Conservation (phyloP, 2,797 vertebrate genomes). For the Typhlichthys eigenmanni region DNA sequence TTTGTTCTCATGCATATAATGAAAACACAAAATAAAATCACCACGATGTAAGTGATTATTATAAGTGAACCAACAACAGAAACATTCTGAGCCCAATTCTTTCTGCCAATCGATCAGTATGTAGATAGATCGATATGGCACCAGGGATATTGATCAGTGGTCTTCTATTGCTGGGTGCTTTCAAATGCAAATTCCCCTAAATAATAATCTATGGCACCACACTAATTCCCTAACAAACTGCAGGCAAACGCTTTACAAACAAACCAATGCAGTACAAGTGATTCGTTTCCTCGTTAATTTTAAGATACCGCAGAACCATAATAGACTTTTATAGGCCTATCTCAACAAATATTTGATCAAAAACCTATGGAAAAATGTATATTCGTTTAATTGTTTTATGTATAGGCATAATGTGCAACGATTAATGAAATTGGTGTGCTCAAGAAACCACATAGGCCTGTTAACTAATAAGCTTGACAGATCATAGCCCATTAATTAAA, state of each 20-base stretch:
- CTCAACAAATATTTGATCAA: too few relatives aligned
- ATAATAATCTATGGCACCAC: conserved; percentile 75
- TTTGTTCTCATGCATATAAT: conserved; percentile 16
- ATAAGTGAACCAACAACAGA: conserved; percentile 47
- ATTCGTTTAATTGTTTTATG: too few relatives aligned
- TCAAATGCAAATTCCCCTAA: conserved; percentile 78
- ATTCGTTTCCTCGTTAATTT: conserved; percentile 7
- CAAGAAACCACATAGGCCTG: too few relatives aligned
- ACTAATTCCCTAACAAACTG: conserved; percentile 77
- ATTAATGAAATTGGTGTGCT: too few relatives aligned
- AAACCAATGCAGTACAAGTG: conserved; percentile 46
- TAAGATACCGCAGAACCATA: too few relatives aligned
- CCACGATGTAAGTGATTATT: conserved; percentile 21
- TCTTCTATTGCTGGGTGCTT: conserved; percentile 71
- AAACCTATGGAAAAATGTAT: too few relatives aligned
- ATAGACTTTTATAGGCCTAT: too few relatives aligned
- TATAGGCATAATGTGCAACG: too few relatives aligned
- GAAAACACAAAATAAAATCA: conserved; percentile 5
- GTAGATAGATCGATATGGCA: conserved; percentile 76
- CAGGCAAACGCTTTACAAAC: conserved; percentile 69
- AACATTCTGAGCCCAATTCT: conserved; percentile 62
- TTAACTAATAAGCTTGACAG: too few relatives aligned
- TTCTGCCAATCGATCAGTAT: conserved; percentile 74
- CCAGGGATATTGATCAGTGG: conserved; percentile 75
- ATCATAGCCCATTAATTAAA: too few relatives aligned